Conservation (phyloP, 2,888 invertebrate species). For the Aricia artaxerxes region DNA sequence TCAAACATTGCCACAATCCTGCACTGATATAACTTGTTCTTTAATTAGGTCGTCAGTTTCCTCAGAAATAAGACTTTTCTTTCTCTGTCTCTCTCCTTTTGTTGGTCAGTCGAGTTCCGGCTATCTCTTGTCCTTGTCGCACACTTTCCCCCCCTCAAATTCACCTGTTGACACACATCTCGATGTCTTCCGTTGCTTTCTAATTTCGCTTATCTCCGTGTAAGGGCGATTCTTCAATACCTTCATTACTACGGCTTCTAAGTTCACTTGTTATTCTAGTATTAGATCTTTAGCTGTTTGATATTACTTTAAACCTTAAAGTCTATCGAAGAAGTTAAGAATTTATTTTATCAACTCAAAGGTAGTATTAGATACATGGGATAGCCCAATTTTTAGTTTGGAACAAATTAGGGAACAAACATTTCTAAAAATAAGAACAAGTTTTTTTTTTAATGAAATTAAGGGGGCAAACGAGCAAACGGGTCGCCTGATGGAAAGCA, state of each 20-base stretch:
- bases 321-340: not conserved
- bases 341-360: not conserved
- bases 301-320: not conserved
- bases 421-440: too few relatives aligned
- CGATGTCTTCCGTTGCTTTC: slow-evolving; percentile 72
- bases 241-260: slow-evolving; percentile 31
- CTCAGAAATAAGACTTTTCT: slow-evolving; percentile 63
- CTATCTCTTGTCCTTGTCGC: slow-evolving; percentile 57
- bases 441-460: too few relatives aligned
- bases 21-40: slow-evolving; percentile 6
- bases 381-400: too few relatives aligned
- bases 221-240: slow-evolving; percentile 28
- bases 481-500: too few relatives aligned
- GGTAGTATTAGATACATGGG: too few relatives aligned
- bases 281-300: slow-evolving; percentile 8
- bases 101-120: slow-evolving; percentile 56
- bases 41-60: slow-evolving; percentile 48
- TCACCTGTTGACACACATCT: slow-evolving; percentile 77
- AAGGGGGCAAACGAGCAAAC: too few relatives aligned
- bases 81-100: slow-evolving; percentile 66
- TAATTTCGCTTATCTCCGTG: slow-evolving; percentile 70
- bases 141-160: slow-evolving; percentile 54
- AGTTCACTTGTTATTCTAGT: slow-evolving; percentile 25
- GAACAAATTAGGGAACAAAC: too few relatives aligned
- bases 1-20: not conserved